Conservation (phyloP, 1,140 invertebrate genomes). For the Zaprionus camerounensis region DNA sequence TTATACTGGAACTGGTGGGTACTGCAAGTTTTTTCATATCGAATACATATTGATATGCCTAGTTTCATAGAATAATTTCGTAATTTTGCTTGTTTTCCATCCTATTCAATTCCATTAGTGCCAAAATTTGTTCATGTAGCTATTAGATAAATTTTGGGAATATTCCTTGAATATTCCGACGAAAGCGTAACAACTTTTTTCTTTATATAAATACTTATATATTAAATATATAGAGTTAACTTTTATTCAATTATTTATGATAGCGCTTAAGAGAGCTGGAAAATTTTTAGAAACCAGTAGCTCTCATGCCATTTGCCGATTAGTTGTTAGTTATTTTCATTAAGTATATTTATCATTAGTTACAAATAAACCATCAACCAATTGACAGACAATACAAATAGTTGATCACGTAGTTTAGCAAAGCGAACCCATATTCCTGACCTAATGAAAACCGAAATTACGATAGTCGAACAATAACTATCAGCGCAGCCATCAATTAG, state of each 20-base stretch:
- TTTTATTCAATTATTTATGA: slow-evolving; percentile 38
- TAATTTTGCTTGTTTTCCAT: slow-evolving; percentile 37
- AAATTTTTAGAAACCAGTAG: background rate
- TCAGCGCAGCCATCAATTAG: slow-evolving; percentile 20
- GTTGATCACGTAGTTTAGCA: slow-evolving; percentile 25
- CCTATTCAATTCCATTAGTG: slow-evolving; percentile 32
- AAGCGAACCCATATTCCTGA: slow-evolving; percentile 11
- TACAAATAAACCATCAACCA: slow-evolving; percentile 62
- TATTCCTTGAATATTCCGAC: slow-evolving; percentile 6
- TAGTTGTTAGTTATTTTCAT: slow-evolving; percentile 68
- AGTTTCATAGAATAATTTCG: slow-evolving; percentile 20
- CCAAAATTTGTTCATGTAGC: slow-evolving; percentile 37
- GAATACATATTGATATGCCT: slow-evolving; percentile 26
- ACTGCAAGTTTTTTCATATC: slow-evolving; percentile 65
- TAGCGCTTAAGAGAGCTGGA: slow-evolving; percentile 1
- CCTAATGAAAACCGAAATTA: background rate
- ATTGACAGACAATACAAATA: slow-evolving; percentile 75
- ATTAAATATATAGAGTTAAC: slow-evolving; percentile 13
- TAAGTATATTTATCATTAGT: slow-evolving; percentile 65
- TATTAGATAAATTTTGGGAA: slow-evolving; percentile 17
- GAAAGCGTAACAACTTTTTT: slow-evolving; percentile 7
- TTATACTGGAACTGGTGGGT: slow-evolving; percentile 65
- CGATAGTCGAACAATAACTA: slow-evolving; percentile 19
- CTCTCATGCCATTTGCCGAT: slow-evolving; percentile 16
- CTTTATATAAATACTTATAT: slow-evolving; percentile 13